A percentile compares a stretch with the other conserved stretches of the same genome.
Conservation (phyloP, 2,113 vertebrate genomes). For the Tachycineta bicolor region DNA sequence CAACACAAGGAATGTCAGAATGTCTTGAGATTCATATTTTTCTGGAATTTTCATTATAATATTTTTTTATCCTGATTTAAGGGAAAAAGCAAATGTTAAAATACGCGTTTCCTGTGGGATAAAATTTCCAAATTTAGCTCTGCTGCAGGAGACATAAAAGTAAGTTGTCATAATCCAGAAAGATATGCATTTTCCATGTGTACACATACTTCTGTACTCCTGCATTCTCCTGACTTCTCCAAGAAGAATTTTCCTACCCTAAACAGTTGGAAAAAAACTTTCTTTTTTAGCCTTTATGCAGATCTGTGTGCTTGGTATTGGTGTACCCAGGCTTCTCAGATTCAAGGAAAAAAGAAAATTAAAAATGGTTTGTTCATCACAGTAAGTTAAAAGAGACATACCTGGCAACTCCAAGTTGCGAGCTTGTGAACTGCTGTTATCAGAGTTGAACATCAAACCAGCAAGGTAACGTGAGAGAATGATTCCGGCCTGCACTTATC, state of each 20-base stretch:
- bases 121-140: constrained; percentile 31
- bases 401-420: not conserved
- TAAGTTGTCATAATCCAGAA: not conserved
- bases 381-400: not conserved
- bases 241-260: not conserved
- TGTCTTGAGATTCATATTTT: not conserved
- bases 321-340: not conserved
- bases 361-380: not conserved
- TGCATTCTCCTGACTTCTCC: not conserved
- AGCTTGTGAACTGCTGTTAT: not conserved
- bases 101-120: not conserved
- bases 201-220: not conserved
- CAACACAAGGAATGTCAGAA: not conserved
- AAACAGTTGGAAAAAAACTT: not conserved
- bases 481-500: not conserved
- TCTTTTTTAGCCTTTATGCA: not conserved
- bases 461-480: not conserved
- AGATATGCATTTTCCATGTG: not conserved
- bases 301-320: not conserved
- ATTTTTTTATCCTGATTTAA: not conserved
- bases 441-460: not conserved
- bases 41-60: constrained; percentile 27
- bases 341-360: not conserved
- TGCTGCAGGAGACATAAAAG: not conserved
- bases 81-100: not conserved